Percentiles rank a stretch among this genome's conserved stretches.
phyloP scores from a whole-genome alignment of 2,888 invertebrate genomes.

The Amblyjoppa fuscipennis region DNA sequence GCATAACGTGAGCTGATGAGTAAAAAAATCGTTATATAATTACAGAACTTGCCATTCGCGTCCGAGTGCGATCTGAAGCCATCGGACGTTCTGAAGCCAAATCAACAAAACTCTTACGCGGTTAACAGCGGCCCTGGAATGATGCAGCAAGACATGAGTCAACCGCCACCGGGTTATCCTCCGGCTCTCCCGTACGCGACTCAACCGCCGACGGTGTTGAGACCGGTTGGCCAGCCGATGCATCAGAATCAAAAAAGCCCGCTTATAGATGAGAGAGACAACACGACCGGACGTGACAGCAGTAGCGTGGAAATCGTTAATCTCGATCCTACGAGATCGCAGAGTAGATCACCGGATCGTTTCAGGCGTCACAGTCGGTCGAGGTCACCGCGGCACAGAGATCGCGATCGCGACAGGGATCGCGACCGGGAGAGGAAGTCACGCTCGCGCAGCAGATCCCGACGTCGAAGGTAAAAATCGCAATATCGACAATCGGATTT shows the following conservation, averaged over 20 bases:
- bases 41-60: conserved; percentile 89
- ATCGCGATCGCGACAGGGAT: conserved; percentile 79
- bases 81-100: conserved; percentile 82
- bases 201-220: conserved; percentile 80
- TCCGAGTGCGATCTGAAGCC: conserved; percentile 89
- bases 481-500: background rate
- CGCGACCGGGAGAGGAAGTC: conserved; percentile 83
- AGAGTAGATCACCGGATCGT: conserved; percentile 83
- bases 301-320: conserved; percentile 84
- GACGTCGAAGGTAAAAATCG: conserved; percentile 83
- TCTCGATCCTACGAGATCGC: conserved; percentile 82
- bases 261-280: conserved; percentile 81
- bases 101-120: conserved; percentile 74
- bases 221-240: conserved; percentile 76
- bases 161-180: conserved; percentile 87
- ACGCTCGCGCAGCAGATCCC: conserved; percentile 84
- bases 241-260: conserved; percentile 81
- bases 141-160: conserved; percentile 85
- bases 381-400: conserved; percentile 82
- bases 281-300: conserved; percentile 80
- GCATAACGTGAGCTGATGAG: background rate
- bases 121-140: conserved; percentile 70
- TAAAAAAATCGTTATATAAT: conserved; percentile 34
- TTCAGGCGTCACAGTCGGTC: conserved; percentile 83
- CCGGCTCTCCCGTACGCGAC: conserved; percentile 82